A percentile compares a stretch with the other conserved stretches of the same genome.
Evolutionary conservation across 2,888 invertebrate species (phyloP).

Genomic region (Mythimna lalbum): DNA sequence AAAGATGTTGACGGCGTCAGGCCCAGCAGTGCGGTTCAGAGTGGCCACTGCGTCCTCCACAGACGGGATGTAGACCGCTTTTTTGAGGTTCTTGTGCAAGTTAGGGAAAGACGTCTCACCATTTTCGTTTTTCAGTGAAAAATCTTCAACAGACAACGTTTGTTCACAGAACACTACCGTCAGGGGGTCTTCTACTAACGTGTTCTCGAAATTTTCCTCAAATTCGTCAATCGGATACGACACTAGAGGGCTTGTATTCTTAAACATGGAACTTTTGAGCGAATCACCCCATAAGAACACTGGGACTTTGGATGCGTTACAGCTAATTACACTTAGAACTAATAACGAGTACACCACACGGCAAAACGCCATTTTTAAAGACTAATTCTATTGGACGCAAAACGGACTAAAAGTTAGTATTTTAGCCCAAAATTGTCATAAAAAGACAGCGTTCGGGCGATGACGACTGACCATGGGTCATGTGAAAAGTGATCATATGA

Average conservation of each 20-base stretch:
- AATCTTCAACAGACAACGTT: slow-evolving; percentile 91
- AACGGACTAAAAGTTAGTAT: slow-evolving; percentile 78
- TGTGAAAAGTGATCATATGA: slow-evolving; percentile 90
- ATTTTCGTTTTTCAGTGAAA: slow-evolving; percentile 85
- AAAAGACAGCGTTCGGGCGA: slow-evolving; percentile 82
- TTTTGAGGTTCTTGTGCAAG: slow-evolving; percentile 76
- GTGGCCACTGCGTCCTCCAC: slow-evolving; percentile 91
- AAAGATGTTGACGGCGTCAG: slow-evolving; percentile 79
- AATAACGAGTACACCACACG: slow-evolving; percentile 83
- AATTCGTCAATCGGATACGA: slow-evolving; percentile 79
- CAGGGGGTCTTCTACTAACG: slow-evolving; percentile 79
- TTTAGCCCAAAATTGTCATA: slow-evolving; percentile 81
- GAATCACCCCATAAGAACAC: slow-evolving; percentile 91
- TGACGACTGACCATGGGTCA: slow-evolving; percentile 85
- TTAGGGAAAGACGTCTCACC: slow-evolving; percentile 82
- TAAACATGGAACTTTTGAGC: slow-evolving; percentile 64
- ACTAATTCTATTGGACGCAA: slow-evolving; percentile 80
- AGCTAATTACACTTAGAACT: slow-evolving; percentile 81
- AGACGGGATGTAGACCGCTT: slow-evolving; percentile 90
- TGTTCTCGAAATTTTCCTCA: slow-evolving; percentile 76
- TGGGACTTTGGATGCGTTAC: slow-evolving; percentile 87
- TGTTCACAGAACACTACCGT: slow-evolving; percentile 89
- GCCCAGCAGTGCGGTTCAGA: slow-evolving; percentile 87
- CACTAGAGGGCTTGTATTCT: slow-evolving; percentile 76
- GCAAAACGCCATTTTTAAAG: slow-evolving; percentile 86